Evolutionary conservation across 2,797 vertebrate genomes (phyloP).

Genomic region (Urocyon cinereoargenteus): DNA sequence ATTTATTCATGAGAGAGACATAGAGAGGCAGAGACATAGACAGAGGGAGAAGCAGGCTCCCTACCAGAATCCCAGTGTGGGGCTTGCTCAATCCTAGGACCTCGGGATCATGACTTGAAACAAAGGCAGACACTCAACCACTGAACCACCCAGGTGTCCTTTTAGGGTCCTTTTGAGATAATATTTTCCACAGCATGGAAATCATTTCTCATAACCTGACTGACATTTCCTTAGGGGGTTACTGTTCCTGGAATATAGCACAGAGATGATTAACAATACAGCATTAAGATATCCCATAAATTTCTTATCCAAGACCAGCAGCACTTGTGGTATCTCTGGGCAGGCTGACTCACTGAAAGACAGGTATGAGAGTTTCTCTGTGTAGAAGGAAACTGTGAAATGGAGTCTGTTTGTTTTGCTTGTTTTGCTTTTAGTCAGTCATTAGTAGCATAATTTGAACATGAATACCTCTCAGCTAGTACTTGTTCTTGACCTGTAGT

Average conservation of each 20-base stretch:
- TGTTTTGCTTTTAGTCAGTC: constrained; percentile 12
- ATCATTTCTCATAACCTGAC: constrained; percentile 29
- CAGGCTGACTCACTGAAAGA: neutral
- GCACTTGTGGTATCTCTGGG: neutral
- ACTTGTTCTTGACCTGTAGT: neutral
- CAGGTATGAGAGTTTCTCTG: neutral
- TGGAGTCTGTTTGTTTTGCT: neutral
- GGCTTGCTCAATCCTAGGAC: too few relatives aligned
- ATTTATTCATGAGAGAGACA: too few relatives aligned
- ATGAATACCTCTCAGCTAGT: neutral
- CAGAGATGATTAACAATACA: constrained; percentile 76
- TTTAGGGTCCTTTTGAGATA: constrained; percentile 17
- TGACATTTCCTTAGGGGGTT: constrained; percentile 60
- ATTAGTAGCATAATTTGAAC: neutral
- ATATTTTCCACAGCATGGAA: constrained; percentile 40
- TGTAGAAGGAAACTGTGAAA: neutral
- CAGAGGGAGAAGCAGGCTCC: too few relatives aligned
- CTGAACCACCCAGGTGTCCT: too few relatives aligned
- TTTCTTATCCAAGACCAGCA: neutral
- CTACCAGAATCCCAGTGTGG: too few relatives aligned
- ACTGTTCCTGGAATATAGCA: constrained; percentile 42
- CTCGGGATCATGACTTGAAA: too few relatives aligned
- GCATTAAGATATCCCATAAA: constrained; percentile 56
- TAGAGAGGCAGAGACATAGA: too few relatives aligned
- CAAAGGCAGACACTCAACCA: too few relatives aligned